Percentiles rank a stretch among this genome's conserved stretches.
These are phyloP conservation scores for Cheilosia scutellata DNA, from an alignment of 2,888 invertebrate species.

Conservation along the genomic window DNA sequence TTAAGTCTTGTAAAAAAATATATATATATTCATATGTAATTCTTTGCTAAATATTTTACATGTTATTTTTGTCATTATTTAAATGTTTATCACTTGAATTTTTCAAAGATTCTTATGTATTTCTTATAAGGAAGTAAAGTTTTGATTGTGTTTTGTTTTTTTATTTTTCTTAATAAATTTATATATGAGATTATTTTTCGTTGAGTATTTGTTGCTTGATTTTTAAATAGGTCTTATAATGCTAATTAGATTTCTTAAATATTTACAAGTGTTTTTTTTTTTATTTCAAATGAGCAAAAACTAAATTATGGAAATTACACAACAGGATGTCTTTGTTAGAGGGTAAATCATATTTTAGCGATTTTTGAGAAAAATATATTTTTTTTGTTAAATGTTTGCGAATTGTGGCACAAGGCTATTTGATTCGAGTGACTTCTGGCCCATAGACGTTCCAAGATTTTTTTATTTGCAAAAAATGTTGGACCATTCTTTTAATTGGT, in stretches of 20 bases:
- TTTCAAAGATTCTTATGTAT: conserved; percentile 49
- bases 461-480: too few species aligned
- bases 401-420: too few species aligned
- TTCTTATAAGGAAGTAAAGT: conserved; percentile 27
- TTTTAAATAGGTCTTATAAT: conserved; percentile 7
- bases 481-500: too few species aligned
- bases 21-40: conserved; percentile 64
- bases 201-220: conserved; percentile 62
- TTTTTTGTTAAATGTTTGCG: too few species aligned
- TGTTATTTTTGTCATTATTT: conserved; percentile 25
- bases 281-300: background rate
- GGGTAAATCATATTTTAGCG: too few species aligned
- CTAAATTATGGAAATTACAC: too few species aligned
- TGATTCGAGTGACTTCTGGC: too few species aligned
- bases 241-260: conserved; percentile 29
- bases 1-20: conserved; percentile 73
- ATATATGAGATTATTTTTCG: conserved; percentile 49
- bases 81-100: conserved; percentile 64
- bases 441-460: too few species aligned
- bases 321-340: too few species aligned
- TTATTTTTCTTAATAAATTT: conserved; percentile 12
- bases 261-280: conserved; percentile 27
- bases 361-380: too few species aligned
- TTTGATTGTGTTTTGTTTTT: conserved; percentile 44
- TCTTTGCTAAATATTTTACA: conserved; percentile 46